Conservation (phyloP, 2,797 vertebrate genomes). For the Odontamblyopus rebecca region DNA sequence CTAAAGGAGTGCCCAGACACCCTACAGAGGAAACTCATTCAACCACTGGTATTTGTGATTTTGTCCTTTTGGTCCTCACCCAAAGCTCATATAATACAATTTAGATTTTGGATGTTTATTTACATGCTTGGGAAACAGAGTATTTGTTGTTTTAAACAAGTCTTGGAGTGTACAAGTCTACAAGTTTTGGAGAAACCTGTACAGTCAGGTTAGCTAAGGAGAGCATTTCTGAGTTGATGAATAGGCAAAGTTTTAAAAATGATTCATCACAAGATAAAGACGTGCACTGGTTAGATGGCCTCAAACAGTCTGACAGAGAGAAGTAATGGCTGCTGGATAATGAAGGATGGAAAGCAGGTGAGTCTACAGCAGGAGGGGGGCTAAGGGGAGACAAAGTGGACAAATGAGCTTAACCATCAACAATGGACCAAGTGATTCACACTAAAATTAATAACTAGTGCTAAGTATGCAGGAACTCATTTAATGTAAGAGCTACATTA, state of each 20-base stretch:
- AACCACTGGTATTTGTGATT: no score
- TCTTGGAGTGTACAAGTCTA: no score
- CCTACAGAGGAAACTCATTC: no score
- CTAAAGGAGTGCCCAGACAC: no score
- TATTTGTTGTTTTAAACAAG: no score
- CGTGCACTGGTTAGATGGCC: conserved; percentile 1
- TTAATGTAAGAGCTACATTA: background rate
- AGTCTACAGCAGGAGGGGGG: background rate
- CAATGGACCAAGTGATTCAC: conserved; percentile 8
- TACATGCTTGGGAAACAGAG: no score
- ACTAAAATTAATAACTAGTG: background rate
- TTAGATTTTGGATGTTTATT: no score
- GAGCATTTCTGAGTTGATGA: conserved; percentile 3
- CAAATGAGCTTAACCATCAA: conserved; percentile 8
- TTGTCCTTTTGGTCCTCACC: no score
- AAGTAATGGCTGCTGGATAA: conserved; percentile 11
- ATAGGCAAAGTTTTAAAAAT: conserved; percentile 6
- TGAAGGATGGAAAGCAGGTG: conserved; percentile 12
- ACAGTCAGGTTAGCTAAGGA: background rate
- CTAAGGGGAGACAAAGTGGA: background rate
- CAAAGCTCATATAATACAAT: no score
- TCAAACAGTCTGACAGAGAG: conserved; percentile 16
- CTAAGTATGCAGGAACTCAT: background rate
- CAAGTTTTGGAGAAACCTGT: background rate
- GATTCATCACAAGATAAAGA: conserved; percentile 12